Evolutionary conservation across 2,888 invertebrate species (phyloP).

Genomic region (Cerastis leucographa): DNA sequence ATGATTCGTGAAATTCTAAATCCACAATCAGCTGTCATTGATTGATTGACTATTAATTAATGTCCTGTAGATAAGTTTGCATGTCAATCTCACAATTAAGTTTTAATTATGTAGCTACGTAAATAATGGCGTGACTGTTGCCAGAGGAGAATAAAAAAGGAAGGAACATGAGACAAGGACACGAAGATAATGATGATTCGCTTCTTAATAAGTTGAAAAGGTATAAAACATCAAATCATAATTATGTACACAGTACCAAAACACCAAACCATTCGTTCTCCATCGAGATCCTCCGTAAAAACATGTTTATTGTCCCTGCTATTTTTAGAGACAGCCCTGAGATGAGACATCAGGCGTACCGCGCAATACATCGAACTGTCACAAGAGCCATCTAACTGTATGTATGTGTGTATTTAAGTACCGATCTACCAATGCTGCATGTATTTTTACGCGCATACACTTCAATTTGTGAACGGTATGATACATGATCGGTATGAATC

Average conservation of each 20-base stretch:
- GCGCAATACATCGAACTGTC: constrained; percentile 34
- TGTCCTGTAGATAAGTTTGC: too few relatives aligned
- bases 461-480: constrained; percentile 4
- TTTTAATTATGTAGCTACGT: too few relatives aligned
- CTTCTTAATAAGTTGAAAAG: background rate
- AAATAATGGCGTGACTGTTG: too few relatives aligned
- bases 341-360: background rate
- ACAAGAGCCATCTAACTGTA: constrained; percentile 13
- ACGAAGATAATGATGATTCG: too few relatives aligned
- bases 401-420: constrained; percentile 8
- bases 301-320: background rate
- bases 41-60: too few relatives aligned
- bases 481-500: background rate
- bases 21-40: too few relatives aligned
- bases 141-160: too few relatives aligned
- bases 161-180: too few relatives aligned
- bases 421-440: background rate
- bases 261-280: background rate
- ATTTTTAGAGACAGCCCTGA: constrained; percentile 42
- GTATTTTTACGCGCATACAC: constrained; percentile 16
- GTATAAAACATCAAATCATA: background rate
- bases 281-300: background rate
- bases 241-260: background rate
- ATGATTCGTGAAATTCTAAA: too few relatives aligned
- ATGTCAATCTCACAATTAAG: too few relatives aligned